A percentile compares a stretch with the other conserved stretches of the same genome.
Conservation (phyloP, 2,888 invertebrate genomes). For the Conops quadrifasciatus region DNA sequence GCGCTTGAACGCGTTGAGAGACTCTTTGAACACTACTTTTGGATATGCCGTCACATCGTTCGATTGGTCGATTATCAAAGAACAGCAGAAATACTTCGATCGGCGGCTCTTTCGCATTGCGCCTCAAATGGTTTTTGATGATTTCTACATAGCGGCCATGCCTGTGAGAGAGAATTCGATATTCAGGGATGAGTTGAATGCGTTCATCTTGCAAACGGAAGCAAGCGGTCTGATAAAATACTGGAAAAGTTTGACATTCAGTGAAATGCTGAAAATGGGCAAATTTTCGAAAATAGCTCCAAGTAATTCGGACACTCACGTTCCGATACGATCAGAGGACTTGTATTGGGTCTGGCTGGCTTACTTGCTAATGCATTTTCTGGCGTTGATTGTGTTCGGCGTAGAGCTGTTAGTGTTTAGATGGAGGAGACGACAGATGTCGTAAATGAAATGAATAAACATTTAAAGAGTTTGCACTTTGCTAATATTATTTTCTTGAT, state of each 20-base stretch:
- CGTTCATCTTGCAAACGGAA: slow-evolving; percentile 3
- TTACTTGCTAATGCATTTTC: not conserved
- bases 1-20: slow-evolving; percentile 32
- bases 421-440: not conserved
- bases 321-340: not conserved
- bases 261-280: slow-evolving; percentile 27
- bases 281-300: not conserved
- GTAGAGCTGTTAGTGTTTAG: not conserved
- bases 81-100: slow-evolving; percentile 34
- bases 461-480: too few relatives aligned
- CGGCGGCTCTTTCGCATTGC: slow-evolving; percentile 17
- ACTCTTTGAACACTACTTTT: slow-evolving; percentile 33
- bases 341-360: not conserved
- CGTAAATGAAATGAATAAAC: too few relatives aligned
- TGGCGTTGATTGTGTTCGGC: not conserved
- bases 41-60: slow-evolving; percentile 35
- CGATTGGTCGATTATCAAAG: slow-evolving; percentile 31
- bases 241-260: slow-evolving; percentile 26
- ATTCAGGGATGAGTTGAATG: slow-evolving; percentile 22
- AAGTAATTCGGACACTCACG: not conserved
- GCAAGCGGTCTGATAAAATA: slow-evolving; percentile 22
- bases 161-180: slow-evolving; percentile 34
- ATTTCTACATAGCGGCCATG: slow-evolving; percentile 4
- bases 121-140: slow-evolving; percentile 9
- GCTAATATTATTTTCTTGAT: too few relatives aligned